Base-by-base conservation (phyloP, 2,113 vertebrate genomes). In the Tyto alba region DNA sequence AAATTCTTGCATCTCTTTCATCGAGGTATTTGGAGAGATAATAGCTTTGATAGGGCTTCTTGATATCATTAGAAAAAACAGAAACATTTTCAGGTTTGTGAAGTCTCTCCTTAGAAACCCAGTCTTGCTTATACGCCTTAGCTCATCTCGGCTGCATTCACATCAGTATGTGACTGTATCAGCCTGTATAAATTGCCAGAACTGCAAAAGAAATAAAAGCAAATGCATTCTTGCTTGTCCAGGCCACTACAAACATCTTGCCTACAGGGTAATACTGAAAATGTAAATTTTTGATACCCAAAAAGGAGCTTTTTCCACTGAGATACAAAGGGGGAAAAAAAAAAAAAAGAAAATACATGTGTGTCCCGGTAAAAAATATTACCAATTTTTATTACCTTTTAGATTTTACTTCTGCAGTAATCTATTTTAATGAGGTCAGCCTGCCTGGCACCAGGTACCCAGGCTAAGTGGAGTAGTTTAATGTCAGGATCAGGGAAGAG, bases 391-490 rank as follows among this genome's bases (percentile, higher is more conserved):
- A 97, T 97, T 96, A 85, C 97, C 96, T 95, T 95, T 97, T 94
- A 95, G 95, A 90, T 97, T 97, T 97, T 97, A 89, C 85, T 95
- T 81, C 94, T 88, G 74, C 89, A 67, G 87, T 95, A 97, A 96
- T 94, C 96, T 93, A 93, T 96, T 95, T 96, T 96, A 96, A 97
- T 96, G 97, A 96, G 97, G 97, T 97, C 97, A 97, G 91, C 84
- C 77, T 16, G 91, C 91, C 91, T 95, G 96, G 96, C 95, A 95
- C 84, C 89, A 93, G 89, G 93, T 96, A 94, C 89, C 93, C 4
- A 53, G 87, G 21, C 94, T 96, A 95, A 97, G 90, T 95, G 91
- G 85, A 95, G 67, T 74, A 72, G 93, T 95, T 97, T 95, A 96
- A 95, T 91, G 91, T 93, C 74, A 53, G 91, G 93, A 95, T 92